These are phyloP conservation scores for Umimayanthus chanpuru DNA, from an alignment of 92 coral and sea anemone genomes.

Conservation along the genomic window DNA sequence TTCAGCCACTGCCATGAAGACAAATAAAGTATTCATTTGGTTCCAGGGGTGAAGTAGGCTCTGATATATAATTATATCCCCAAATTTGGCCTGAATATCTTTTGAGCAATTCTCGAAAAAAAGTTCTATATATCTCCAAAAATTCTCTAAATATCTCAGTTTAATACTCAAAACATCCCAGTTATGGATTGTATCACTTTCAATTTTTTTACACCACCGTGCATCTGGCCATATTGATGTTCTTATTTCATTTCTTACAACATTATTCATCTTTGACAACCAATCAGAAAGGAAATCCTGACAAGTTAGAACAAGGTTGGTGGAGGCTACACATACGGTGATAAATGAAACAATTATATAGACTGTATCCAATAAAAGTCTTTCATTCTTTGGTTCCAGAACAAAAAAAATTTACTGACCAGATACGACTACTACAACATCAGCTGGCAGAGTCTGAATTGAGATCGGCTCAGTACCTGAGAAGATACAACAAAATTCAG, in stretches of 20 bases:
- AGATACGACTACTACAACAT: conserved; percentile 68
- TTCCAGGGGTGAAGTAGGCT: too few relatives aligned
- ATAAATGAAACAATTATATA: neutral
- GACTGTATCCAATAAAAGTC: neutral
- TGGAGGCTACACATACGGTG: neutral
- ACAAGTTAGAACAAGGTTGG: conserved; percentile 69
- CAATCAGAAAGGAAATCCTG: conserved; percentile 67
- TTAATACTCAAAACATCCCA: too few relatives aligned
- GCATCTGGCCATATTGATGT: neutral
- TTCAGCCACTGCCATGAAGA: too few relatives aligned
- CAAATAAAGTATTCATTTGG: too few relatives aligned
- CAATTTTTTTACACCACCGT: neutral
- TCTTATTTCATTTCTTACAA: too few relatives aligned
- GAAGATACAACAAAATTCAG: conserved; percentile 85
- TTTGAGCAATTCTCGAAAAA: too few relatives aligned
- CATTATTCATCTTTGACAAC: neutral
- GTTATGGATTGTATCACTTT: too few relatives aligned
- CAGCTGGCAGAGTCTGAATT: conserved; percentile 80
- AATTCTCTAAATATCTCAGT: too few relatives aligned
- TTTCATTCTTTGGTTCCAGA: conserved; percentile 44
- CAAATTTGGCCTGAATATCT: too few relatives aligned
- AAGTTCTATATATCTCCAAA: too few relatives aligned
- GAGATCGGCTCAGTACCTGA: conserved; percentile 65
- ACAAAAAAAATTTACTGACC: conserved; percentile 70
- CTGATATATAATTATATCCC: too few relatives aligned